Percentiles rank a stretch among this genome's conserved stretches.
Evolutionary conservation across 2,113 vertebrate genomes (phyloP).

Genomic region (Chlamydotis undulata): DNA sequence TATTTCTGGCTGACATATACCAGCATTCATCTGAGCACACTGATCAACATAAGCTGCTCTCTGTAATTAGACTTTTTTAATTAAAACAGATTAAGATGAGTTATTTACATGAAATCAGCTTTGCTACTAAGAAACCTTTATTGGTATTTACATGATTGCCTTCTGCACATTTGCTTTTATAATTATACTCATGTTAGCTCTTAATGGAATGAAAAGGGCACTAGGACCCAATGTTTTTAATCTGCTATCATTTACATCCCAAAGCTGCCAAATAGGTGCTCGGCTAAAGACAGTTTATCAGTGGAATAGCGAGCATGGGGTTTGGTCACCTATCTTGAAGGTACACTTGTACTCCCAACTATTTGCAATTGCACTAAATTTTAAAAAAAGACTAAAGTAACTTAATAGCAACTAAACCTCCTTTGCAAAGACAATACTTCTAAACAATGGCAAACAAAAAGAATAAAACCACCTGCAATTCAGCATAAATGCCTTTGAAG

Average conservation of each 20-base stretch:
- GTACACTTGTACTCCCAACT: not conserved
- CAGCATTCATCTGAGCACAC: not conserved
- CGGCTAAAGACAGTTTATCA: not conserved
- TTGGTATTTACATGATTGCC: conserved; percentile 49
- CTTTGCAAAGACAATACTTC: not conserved
- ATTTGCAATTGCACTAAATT: not conserved
- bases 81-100: conserved; percentile 41
- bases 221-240: not conserved
- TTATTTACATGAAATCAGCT: conserved; percentile 47
- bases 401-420: not conserved
- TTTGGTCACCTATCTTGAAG: not conserved
- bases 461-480: not conserved
- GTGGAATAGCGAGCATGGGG: not conserved
- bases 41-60: not conserved
- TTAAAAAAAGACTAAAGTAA: not conserved
- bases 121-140: conserved; percentile 26
- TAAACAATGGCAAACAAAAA: not conserved
- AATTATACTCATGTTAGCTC: not conserved
- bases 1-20: not conserved
- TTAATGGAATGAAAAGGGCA: conserved; percentile 20
- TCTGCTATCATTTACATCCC: not conserved
- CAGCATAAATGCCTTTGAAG: conserved; percentile 24
- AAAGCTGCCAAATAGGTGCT: not conserved
- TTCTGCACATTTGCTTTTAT: conserved; percentile 9
- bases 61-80: conserved; percentile 22